Percentiles rank a stretch among this genome's conserved stretches.
Evolutionary conservation across 2,888 invertebrate genomes (phyloP).

Genomic region (Cacoxenus indagator): DNA sequence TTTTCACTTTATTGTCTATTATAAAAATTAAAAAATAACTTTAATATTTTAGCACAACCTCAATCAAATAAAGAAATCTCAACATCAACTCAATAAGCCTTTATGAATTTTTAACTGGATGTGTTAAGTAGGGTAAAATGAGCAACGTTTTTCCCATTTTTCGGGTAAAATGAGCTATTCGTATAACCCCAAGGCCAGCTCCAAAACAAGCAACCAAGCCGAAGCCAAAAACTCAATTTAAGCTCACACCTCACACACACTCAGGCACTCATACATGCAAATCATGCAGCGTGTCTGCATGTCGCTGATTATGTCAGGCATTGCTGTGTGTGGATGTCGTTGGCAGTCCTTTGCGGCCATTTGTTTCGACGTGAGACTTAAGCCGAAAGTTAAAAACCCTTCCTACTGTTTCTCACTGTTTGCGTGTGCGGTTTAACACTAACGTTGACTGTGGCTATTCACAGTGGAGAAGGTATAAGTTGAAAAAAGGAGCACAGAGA

Average conservation of each 20-base stretch:
- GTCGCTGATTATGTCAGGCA: constrained; percentile 8
- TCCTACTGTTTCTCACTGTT: background rate
- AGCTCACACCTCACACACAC: background rate
- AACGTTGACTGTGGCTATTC: constrained; percentile 1
- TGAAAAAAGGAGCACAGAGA: no score
- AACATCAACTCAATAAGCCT: background rate
- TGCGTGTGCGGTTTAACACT: background rate
- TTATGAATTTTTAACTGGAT: constrained; percentile 2
- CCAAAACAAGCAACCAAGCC: background rate
- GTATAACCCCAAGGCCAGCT: no score
- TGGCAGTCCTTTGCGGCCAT: background rate
- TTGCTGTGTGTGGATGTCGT: background rate
- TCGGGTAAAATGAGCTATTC: no score
- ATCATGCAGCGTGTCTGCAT: constrained; percentile 1
- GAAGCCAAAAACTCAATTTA: background rate
- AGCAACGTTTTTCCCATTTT: no score
- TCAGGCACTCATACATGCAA: background rate
- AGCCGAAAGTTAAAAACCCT: background rate
- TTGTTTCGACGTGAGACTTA: background rate
- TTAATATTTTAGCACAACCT: background rate
- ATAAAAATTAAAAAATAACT: background rate
- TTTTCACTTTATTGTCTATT: background rate
- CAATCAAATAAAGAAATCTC: background rate
- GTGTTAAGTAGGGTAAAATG: background rate
- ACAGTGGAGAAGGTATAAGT: background rate